A percentile compares a stretch with the other conserved stretches of the same genome.
These are phyloP conservation scores for Caloenas nicobarica DNA, from an alignment of 2,113 vertebrate genomes.

Conservation along the genomic window DNA sequence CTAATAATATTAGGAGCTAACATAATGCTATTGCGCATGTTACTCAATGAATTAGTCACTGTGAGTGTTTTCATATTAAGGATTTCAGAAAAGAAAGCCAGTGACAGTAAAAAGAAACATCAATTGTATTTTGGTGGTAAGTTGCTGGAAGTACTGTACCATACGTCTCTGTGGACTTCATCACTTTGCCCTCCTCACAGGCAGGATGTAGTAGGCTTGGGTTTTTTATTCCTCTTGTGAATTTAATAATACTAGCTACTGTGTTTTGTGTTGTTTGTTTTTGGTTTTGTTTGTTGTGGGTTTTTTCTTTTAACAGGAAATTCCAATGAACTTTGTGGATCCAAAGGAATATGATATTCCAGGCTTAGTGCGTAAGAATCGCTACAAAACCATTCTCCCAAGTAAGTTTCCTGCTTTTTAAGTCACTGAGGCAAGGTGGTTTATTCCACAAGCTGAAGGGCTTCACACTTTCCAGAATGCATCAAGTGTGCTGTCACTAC, in stretches of 20 bases:
- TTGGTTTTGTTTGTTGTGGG: not conserved
- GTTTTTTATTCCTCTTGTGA: not conserved
- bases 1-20: slow-evolving; percentile 32
- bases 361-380: slow-evolving; percentile 96
- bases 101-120: slow-evolving; percentile 36
- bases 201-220: not conserved
- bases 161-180: slow-evolving; percentile 27
- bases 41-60: slow-evolving; percentile 48
- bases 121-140: slow-evolving; percentile 17
- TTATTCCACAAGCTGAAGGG: not conserved
- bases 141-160: not conserved
- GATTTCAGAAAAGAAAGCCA: slow-evolving; percentile 40
- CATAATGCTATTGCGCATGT: not conserved
- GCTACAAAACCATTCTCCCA: slow-evolving; percentile 98
- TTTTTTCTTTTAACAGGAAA: slow-evolving; percentile 81
- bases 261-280: not conserved
- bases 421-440: not conserved
- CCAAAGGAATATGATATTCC: slow-evolving; percentile 97
- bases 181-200: not conserved
- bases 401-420: slow-evolving; percentile 81
- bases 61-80: not conserved
- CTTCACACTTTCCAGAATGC: not conserved
- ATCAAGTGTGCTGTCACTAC: not conserved
- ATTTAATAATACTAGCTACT: not conserved
- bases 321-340: slow-evolving; percentile 99